A percentile compares a stretch with the other conserved stretches of the same genome.
Evolutionary conservation across 1,140 invertebrate species (phyloP).

Genomic region (Hetaerina americana): DNA sequence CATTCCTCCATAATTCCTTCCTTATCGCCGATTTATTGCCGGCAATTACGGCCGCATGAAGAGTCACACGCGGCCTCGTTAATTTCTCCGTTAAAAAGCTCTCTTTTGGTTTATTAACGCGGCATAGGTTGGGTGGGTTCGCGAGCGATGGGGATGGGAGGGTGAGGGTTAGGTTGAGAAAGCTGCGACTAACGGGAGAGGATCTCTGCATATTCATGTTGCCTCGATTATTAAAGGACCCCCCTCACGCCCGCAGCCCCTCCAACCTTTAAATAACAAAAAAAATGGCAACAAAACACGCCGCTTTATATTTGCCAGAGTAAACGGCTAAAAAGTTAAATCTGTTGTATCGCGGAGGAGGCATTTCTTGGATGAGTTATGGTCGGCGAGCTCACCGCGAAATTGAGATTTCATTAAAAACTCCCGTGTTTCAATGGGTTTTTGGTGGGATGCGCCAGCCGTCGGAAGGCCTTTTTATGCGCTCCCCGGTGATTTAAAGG

Average conservation of each 20-base stretch:
- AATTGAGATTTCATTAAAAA: conserved; percentile 1
- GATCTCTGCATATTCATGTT: neutral
- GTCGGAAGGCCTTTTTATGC: neutral
- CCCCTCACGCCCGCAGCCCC: no score
- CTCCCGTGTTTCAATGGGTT: neutral
- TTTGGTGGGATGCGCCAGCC: neutral
- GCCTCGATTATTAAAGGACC: neutral
- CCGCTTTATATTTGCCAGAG: neutral
- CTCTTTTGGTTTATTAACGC: neutral
- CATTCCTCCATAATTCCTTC: neutral
- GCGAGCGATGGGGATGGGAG: neutral
- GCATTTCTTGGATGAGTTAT: neutral
- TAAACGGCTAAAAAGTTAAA: neutral
- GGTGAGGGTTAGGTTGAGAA: neutral
- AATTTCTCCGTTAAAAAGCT: neutral
- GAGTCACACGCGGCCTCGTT: neutral
- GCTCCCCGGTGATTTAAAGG: neutral
- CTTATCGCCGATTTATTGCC: neutral
- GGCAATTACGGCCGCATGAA: neutral
- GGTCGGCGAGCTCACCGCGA: neutral
- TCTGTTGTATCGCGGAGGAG: neutral
- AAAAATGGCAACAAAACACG: neutral
- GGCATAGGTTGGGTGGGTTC: no score
- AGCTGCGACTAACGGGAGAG: neutral
- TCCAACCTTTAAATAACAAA: no score